Base-by-base conservation (phyloP, 2,888 invertebrate genomes). In the Taphrorychus bicolor region DNA sequence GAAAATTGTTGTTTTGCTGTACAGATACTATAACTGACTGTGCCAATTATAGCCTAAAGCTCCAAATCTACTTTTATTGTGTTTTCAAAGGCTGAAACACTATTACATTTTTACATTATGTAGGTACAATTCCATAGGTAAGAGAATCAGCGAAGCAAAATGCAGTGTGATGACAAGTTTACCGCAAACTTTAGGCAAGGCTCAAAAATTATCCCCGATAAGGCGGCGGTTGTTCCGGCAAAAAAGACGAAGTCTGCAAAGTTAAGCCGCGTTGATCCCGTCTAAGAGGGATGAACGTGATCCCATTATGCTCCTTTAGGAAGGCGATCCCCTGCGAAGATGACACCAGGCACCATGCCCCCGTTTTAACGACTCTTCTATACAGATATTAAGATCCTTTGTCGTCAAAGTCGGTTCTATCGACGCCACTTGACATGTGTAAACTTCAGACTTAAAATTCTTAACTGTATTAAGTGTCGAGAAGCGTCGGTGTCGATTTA, bases 211-310 rank as follows among this genome's bases (percentile, higher is more conserved):
- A 66, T 66, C 65, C 57, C 58, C 66, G 66, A 66, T 66, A 66
- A 66, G 57, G 49, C 51, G 57, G 32, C 32, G 32, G 32, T 32
- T 48, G 66, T 56, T 67, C 58, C 59, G 64, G 59, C 74, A 72
- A 77, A 77, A 79, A 78, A 79, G 75, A 74, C 75, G 76, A 78
- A 79, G 74, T 76, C 76, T 76, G 76, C 78, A 75, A 74, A 75
- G 77, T 75, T 81, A 81, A 81, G 80, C 75, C 78, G 70, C 75
- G 71, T 76, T 80, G 80, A 81, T 80, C 80, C 80, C 77, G 77
- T 79, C 80, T 81, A 81, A 81, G 81, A 80, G 81, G 81, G 82
- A 82, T 82, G 77, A 82, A 82, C 82, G 81, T 82, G 82, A 82
- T 82, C 81, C 82, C 81, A 82, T 82, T 82, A 82, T 81, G 78